A percentile compares a stretch with the other conserved stretches of the same genome.
phyloP scores from a whole-genome alignment of 1,140 invertebrate genomes.

The Megalopta genalis region DNA sequence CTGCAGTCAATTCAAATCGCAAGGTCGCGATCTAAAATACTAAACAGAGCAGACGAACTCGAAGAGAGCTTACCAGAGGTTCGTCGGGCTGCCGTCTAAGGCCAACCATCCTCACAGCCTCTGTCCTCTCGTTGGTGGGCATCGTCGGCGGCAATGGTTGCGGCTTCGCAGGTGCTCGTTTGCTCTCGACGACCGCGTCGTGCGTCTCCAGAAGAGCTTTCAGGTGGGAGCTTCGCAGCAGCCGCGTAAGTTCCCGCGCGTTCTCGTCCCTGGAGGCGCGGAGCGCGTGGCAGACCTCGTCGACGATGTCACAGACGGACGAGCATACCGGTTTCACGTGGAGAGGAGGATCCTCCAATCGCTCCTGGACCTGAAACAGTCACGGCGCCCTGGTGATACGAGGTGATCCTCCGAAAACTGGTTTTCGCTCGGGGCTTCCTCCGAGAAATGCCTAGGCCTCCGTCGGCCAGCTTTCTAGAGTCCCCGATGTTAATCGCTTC shows the following conservation, averaged over 20 bases:
- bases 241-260: conserved; percentile 69
- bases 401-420: conserved; percentile 10
- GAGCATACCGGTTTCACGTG: conserved; percentile 72
- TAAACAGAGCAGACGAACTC: too few relatives aligned
- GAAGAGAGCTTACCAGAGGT: conserved; percentile 85
- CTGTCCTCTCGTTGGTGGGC: conserved; percentile 75
- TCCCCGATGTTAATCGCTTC: too few relatives aligned
- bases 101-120: conserved; percentile 91
- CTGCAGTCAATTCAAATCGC: too few relatives aligned
- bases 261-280: conserved; percentile 61
- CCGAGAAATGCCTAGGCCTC: not conserved
- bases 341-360: conserved; percentile 72
- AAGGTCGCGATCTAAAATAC: too few relatives aligned
- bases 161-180: conserved; percentile 52
- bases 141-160: conserved; percentile 59
- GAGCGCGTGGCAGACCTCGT: conserved; percentile 69
- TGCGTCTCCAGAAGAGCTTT: conserved; percentile 84
- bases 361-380: conserved; percentile 73
- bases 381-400: too few relatives aligned
- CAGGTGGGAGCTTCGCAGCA: conserved; percentile 71
- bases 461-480: not conserved
- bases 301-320: conserved; percentile 72
- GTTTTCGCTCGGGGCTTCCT: conserved; percentile 5
- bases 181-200: conserved; percentile 84
- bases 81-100: conserved; percentile 93